Evolutionary conservation across 2,113 vertebrate species (phyloP).

Genomic region (Mixornis gularis): DNA sequence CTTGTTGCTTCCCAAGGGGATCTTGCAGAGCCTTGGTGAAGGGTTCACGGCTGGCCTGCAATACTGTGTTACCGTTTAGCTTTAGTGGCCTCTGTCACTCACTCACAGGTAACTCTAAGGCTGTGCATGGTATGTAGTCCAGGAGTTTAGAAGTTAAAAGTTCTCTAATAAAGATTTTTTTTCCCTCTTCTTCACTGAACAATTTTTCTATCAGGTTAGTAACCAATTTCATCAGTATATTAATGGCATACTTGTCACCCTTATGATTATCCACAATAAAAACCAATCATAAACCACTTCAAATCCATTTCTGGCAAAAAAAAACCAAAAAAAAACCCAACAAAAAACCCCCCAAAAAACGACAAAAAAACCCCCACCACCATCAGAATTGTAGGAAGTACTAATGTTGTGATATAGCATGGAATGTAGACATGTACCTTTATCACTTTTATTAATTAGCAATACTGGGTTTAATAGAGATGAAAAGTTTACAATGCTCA

Average conservation of each 20-base stretch:
- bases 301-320: not conserved
- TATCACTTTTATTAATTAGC: not conserved
- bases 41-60: not conserved
- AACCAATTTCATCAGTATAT: not conserved
- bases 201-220: not conserved
- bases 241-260: not conserved
- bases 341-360: not conserved
- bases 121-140: not conserved
- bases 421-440: not conserved
- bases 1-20: not conserved
- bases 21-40: not conserved
- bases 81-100: too few relatives aligned
- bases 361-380: not conserved
- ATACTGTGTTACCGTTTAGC: not conserved
- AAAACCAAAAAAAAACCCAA: not conserved
- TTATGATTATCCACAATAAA: not conserved
- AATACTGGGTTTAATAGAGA: not conserved
- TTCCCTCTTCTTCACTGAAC: not conserved
- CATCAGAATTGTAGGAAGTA: not conserved
- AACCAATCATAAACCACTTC: not conserved
- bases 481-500: not conserved
- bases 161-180: not conserved
- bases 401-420: not conserved
- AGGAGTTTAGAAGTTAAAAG: not conserved
- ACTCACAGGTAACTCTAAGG: not conserved